Evolutionary conservation across 2,797 vertebrate genomes (phyloP).

Genomic region (Odontamblyopus lacepedii): DNA sequence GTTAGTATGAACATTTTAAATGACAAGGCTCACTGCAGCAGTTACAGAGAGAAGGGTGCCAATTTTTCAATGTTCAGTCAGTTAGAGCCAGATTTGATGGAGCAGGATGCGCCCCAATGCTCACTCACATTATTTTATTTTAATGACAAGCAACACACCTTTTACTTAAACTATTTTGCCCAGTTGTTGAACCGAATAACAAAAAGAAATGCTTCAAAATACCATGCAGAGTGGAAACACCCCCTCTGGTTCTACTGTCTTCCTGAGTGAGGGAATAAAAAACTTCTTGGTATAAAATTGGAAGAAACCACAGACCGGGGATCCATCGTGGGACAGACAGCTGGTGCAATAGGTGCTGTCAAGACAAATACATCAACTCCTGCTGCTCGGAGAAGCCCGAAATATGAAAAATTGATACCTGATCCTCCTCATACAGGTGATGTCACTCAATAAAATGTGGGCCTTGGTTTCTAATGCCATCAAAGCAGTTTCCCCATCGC

Average conservation of each 20-base stretch:
- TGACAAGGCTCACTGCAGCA: too few species aligned
- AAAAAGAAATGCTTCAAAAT: not conserved
- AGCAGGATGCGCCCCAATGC: too few species aligned
- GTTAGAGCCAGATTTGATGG: too few species aligned
- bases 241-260: conserved; percentile 1
- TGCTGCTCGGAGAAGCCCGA: conserved; percentile 2
- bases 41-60: too few species aligned
- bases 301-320: conserved; percentile 8
- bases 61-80: too few species aligned
- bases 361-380: conserved; percentile 14
- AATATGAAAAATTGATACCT: conserved; percentile 17
- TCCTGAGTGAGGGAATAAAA: conserved; percentile 5
- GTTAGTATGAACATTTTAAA: too few species aligned
- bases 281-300: conserved; percentile 12
- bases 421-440: conserved; percentile 11
- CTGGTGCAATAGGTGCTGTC: conserved; percentile 19
- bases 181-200: not conserved
- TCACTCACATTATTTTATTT: not conserved
- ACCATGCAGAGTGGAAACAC: not conserved
- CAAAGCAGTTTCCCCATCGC: not conserved
- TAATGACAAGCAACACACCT: not conserved
- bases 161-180: not conserved
- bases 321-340: conserved; percentile 13
- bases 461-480: conserved; percentile 7
- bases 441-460: conserved; percentile 10